phyloP scores from a whole-genome alignment of 2,113 vertebrate genomes.

The Furnarius figulus region DNA sequence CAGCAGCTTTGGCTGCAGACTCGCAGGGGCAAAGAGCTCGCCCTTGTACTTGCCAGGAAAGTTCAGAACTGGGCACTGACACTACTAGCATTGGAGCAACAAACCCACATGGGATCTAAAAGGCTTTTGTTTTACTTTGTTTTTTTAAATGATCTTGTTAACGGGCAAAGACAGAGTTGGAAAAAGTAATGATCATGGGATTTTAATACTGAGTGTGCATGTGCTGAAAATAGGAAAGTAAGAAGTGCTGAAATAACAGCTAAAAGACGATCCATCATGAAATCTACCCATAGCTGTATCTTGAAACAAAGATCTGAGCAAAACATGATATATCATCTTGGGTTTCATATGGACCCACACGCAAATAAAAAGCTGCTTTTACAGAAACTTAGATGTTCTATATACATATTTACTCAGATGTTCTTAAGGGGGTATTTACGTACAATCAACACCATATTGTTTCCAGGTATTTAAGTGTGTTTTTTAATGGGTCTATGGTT shows the following conservation, averaged over 20 bases:
- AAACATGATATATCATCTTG: background rate
- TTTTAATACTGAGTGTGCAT: background rate
- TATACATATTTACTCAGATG: rapidly evolving
- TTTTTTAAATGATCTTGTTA: background rate
- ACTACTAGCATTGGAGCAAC: rapidly evolving
- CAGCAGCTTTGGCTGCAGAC: background rate
- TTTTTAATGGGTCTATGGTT: no score
- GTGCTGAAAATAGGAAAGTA: background rate
- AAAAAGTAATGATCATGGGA: background rate
- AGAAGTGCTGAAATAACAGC: background rate
- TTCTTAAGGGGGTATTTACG: background rate
- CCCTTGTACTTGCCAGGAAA: background rate
- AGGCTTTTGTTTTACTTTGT: background rate
- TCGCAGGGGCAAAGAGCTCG: background rate
- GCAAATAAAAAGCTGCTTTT: background rate
- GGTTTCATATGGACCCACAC: background rate
- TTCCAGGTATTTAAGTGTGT: background rate
- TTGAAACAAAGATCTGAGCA: background rate
- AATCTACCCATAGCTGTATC: background rate
- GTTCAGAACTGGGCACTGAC: background rate
- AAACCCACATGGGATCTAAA: background rate
- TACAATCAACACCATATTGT: background rate
- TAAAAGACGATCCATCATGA: background rate
- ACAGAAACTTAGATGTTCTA: background rate
- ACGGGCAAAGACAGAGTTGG: background rate